Base-by-base conservation (phyloP, 2,797 vertebrate species). In the Ctenopoma kingsleyae region DNA sequence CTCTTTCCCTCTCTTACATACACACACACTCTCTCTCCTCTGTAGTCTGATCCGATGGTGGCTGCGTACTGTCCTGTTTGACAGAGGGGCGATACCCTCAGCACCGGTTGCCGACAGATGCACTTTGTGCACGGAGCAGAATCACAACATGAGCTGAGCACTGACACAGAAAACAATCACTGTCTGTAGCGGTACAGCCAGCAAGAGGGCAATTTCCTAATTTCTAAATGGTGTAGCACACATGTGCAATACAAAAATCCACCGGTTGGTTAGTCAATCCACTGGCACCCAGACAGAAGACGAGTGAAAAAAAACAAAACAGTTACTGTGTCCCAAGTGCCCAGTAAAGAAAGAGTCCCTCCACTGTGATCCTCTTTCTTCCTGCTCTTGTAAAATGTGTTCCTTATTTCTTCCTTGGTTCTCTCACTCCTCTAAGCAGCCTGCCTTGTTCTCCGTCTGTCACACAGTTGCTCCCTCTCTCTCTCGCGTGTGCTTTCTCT, bases 301-400 rank as follows among this genome's bases (percentile, higher is more conserved):
- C 43, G 80, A 84, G 83, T 67, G 72, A 4, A 3, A 48, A 67
- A 80, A 78, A 74, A 80, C 73, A 57, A 8, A 59, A 78, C 71
- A 75, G 72, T 67, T 70, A 86, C 77, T 78, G 82, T 76, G 87
- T 91, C 91, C 90, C 80, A 84, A 87, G 88, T 89, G 84, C 49
- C 83, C 78, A 61, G 85, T 71, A 71, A 71, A 86, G 82, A 88
- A 86, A 81, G 81, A 91, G 85, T 88, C 90, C 83, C 87, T 89
- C 74, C 81, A 83, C 74, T 87, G 85, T 73, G 81, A 83, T 91
- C 88, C 91, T 90, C 74, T 86, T 81, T 81, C 85, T 90, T 88
- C 89, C 87, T 90, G 87, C 89, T 89, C 85, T 86, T 81, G 88
- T 80, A 85, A 90, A 90, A 88, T 86, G 87, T 90, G 89, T 82